These are phyloP conservation scores for Tanytarsus gracilentus DNA, from an alignment of 2,888 invertebrate genomes.

Conservation along the genomic window DNA sequence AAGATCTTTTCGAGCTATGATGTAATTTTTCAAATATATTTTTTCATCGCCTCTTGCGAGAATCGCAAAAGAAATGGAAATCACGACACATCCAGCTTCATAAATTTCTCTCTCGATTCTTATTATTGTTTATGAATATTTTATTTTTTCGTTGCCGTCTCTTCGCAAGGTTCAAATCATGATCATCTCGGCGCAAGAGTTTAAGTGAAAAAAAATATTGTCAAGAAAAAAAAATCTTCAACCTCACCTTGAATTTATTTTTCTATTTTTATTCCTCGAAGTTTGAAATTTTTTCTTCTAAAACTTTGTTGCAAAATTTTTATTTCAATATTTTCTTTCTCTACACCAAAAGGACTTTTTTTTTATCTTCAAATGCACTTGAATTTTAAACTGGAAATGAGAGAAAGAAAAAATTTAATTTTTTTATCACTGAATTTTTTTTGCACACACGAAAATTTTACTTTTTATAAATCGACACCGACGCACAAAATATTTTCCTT, in stretches of 20 bases:
- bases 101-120: too few species aligned
- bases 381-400: neutral
- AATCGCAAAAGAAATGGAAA: too few species aligned
- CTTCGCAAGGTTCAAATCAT: too few species aligned
- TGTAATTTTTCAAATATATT: too few species aligned
- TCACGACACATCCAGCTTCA: too few species aligned
- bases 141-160: too few species aligned
- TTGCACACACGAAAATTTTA: neutral
- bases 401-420: neutral
- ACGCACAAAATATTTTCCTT: constrained; percentile 12
- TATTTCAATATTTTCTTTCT: neutral
- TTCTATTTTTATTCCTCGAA: constrained; percentile 5
- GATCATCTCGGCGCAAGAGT: too few species aligned
- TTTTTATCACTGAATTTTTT: constrained; percentile 4
- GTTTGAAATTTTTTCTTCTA: neutral
- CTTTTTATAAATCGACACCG: constrained; percentile 8
- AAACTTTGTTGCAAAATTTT: neutral
- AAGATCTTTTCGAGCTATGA: too few species aligned
- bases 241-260: constrained; percentile 27
- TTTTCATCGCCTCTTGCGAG: too few species aligned
- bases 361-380: neutral
- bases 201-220: too few species aligned
- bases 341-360: too few species aligned
- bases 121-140: too few species aligned
- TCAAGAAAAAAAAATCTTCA: constrained; percentile 14